phyloP scores from a whole-genome alignment of 2,888 invertebrate genomes.

The Spilosoma lubricipeda region DNA sequence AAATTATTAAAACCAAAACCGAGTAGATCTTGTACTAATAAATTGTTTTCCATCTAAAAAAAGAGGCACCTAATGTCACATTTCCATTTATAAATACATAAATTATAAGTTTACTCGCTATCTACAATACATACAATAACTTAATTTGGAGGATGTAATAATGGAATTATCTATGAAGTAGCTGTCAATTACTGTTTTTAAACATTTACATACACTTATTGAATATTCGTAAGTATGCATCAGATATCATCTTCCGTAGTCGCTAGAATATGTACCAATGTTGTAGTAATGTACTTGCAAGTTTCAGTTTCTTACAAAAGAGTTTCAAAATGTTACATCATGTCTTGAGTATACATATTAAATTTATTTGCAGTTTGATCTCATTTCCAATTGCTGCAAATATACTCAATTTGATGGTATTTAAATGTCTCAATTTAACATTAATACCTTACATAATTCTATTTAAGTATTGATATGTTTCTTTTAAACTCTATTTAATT shows the following conservation, averaged over 20 bases:
- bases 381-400: conserved; percentile 42
- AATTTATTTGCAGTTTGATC: conserved; percentile 43
- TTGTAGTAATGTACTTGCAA: conserved; percentile 43
- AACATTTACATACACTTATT: conserved; percentile 54
- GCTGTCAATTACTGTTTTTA: conserved; percentile 64
- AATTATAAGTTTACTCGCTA: conserved; percentile 19
- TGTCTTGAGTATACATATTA: conserved; percentile 18
- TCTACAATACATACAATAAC: conserved; percentile 34
- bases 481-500: neutral
- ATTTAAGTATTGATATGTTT: neutral
- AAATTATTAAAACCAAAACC: conserved; percentile 27
- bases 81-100: conserved; percentile 35
- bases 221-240: conserved; percentile 44
- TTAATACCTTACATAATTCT: neutral
- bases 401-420: conserved; percentile 20
- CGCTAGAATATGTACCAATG: conserved; percentile 49
- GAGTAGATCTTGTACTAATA: conserved; percentile 30
- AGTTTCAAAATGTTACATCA: conserved; percentile 6
- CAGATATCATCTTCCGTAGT: conserved; percentile 57
- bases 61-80: conserved; percentile 39
- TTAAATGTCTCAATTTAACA: neutral
- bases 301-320: conserved; percentile 38
- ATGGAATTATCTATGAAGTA: conserved; percentile 60
- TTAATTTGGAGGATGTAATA: conserved; percentile 49
- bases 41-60: conserved; percentile 28